Base-by-base conservation (phyloP, 1,140 invertebrate genomes). In the Belonocnema kinseyi region DNA sequence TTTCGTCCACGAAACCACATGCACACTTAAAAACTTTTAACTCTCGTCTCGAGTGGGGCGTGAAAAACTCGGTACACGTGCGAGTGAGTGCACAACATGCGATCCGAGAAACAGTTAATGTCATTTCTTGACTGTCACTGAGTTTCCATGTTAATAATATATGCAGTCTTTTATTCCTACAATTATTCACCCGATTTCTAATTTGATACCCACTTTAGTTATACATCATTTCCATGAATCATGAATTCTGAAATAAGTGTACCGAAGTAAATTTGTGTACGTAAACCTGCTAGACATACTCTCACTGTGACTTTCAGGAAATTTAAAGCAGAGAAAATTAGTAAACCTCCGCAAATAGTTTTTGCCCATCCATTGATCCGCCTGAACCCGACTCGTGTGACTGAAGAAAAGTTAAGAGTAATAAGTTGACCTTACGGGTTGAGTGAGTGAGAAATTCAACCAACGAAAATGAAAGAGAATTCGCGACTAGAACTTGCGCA, bases 61-160 rank as follows among this genome's bases (percentile, higher is more conserved):
- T 79, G 82, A 74, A 77, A 83, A 83, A 81, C 77, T 81, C 70
- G 74, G 74, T 78, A 75, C 77, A 75, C 79, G 82, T 83, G 78
- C 82, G 76, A 80, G 82, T 81, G 79, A 78, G 73, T 81, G 79
- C 77, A 78, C 61, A 40, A 40, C 33, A 66, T 40, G 26, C 40
- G 61, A 66, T 40, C 14, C 21, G 33, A 66, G 61, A 16, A 66
- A 33, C 61, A 33, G 33, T 40, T 66, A 33, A 66, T 13, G 26
- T 66, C 40, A 40, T 66, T 66, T 66, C 61, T 66, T 33, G 61
- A 66, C 33, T 66, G 26, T 66, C 26, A 66, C 61, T 16, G 26
- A 66, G 26, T 66, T 66, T 66, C 8, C 12, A 40, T 46, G 61
- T 66, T 33, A 16, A 40, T 66, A 14, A 66, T 66, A 14, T 33